Base-by-base conservation (phyloP, 2,888 invertebrate genomes). In the Andrena haemorrhoa region DNA sequence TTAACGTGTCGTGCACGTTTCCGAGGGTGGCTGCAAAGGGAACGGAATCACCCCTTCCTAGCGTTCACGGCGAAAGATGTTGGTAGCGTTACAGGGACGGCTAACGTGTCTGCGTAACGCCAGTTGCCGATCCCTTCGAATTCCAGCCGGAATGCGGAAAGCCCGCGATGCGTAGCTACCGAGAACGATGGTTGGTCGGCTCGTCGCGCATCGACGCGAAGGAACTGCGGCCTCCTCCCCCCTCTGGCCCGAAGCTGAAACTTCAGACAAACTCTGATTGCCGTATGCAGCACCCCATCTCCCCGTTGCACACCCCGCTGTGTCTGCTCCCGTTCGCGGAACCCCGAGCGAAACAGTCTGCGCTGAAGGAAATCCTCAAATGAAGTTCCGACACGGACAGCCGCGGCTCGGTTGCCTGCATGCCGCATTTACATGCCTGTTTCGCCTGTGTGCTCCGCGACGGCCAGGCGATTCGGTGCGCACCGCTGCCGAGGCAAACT, bases 231-330 rank as follows among this genome's bases (percentile, higher is more conserved):
- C 56, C 47, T 69, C 47, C 29, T 20, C 23, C 51, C n/a, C n/a
- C 0, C 20, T n/a, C 23, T 56, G 47, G 41, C 26, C 60, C 60
- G 79, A 77, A 77, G 35, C 80, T 81, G 88, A 87, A 92, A 91
- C 90, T 90, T 84, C 71, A 66, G 81, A 80, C 86, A 87, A 92
- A 91, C 88, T 92, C 89, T 92, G 92, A 92, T 92, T 92, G 92
- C 90, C 84, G 82, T 86, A 86, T 82, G 85, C 86, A 41, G 41
- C 41, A 33, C 66, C 72, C 60, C 72, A 65, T 73, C 73, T 47
- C 33, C 33, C 60, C 16, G 26, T 16, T 29, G 53, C 41, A 47
- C 41, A 26, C n/a, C 12, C 51, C 12, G 3, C 7, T 33, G 65
- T 33, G 49, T 63, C 75, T 82, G 29, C 53, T 60, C 64, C 64